phyloP scores from a whole-genome alignment of 2,888 invertebrate genomes.

The Coelinius sp. region DNA sequence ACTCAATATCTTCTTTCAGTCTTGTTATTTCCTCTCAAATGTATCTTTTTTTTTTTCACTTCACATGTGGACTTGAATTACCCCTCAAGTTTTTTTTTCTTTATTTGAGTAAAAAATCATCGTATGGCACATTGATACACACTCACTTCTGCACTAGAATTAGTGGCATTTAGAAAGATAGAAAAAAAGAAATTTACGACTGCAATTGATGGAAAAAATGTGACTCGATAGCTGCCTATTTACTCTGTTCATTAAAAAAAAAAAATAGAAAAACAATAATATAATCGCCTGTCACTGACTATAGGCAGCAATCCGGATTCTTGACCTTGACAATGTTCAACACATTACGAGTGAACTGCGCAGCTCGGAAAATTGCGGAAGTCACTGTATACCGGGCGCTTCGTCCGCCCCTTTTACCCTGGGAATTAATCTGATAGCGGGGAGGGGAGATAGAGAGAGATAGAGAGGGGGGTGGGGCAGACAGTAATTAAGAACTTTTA shows the following conservation, averaged over 20 bases:
- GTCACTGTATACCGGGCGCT: background rate
- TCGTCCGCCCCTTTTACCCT: conserved; percentile 24
- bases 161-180: background rate
- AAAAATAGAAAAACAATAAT: conserved; percentile 1
- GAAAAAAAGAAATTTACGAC: background rate
- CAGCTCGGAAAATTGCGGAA: conserved; percentile 37
- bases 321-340: conserved; percentile 51
- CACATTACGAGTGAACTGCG: conserved; percentile 39
- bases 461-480: too few relatives aligned
- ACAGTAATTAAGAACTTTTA: background rate
- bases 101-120: conserved; percentile 22
- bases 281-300: background rate
- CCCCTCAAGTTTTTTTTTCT: background rate
- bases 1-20: background rate
- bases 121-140: background rate
- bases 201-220: background rate
- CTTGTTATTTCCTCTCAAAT: background rate
- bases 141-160: background rate
- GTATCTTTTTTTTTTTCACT: background rate
- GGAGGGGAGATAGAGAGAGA: too few relatives aligned
- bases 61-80: background rate
- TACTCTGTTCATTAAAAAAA: background rate
- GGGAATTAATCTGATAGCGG: background rate
- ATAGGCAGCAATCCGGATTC: conserved; percentile 30
- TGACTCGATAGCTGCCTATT: background rate